These are phyloP conservation scores for Lutjanus campechanus DNA, from an alignment of 2,797 vertebrate genomes.

Conservation along the genomic window DNA sequence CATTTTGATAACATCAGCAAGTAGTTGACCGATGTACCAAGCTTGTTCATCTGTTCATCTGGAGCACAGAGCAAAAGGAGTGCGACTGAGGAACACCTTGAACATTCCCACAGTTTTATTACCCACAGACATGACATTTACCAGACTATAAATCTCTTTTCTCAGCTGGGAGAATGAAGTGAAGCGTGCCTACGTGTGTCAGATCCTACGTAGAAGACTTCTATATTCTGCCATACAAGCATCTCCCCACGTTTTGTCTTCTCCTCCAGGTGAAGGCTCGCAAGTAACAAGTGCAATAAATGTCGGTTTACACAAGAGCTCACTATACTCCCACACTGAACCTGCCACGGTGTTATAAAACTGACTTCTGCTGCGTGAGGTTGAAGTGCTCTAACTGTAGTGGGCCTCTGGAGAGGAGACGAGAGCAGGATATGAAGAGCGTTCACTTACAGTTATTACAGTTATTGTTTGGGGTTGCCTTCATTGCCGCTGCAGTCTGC, in stretches of 20 bases:
- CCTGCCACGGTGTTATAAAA: constrained; percentile 54
- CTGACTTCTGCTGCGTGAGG: constrained; percentile 62
- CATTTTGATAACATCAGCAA: too few relatives aligned
- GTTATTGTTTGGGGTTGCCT: constrained; percentile 48
- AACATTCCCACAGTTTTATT: constrained; percentile 2
- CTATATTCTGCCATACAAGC: neutral
- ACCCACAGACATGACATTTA: neutral
- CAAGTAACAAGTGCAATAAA: constrained; percentile 45
- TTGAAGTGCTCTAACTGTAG: constrained; percentile 55
- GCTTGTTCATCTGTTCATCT: too few relatives aligned
- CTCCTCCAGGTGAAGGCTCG: constrained; percentile 47
- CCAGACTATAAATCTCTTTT: neutral
- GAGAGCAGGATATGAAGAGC: constrained; percentile 56
- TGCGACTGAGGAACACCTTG: neutral
- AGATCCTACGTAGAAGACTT: constrained; percentile 9
- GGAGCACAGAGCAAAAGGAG: too few relatives aligned
- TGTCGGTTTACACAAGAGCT: constrained; percentile 57
- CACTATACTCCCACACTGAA: constrained; percentile 65
- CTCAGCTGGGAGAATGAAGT: neutral
- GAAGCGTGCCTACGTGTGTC: neutral
- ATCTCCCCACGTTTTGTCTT: constrained; percentile 30
- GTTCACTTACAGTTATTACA: constrained; percentile 52
- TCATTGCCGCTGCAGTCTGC: constrained; percentile 32
- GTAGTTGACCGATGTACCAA: too few relatives aligned
- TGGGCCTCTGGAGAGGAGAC: constrained; percentile 61